These are phyloP conservation scores for Anodontia alba DNA, from an alignment of 2,888 invertebrate species.

Conservation along the genomic window DNA sequence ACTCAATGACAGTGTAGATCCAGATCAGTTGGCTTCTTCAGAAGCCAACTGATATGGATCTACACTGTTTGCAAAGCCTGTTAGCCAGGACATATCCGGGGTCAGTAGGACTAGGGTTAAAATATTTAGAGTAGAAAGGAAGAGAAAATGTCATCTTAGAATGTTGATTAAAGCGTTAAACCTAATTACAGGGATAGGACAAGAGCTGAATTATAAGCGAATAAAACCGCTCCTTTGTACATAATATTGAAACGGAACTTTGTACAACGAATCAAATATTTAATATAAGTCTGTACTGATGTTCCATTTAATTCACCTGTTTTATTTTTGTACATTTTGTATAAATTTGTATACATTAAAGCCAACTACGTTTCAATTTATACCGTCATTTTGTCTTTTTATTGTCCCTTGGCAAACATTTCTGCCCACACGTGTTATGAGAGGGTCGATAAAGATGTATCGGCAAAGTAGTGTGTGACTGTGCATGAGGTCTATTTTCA, in stretches of 20 bases:
- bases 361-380: conserved; percentile 34
- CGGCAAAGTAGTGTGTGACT: too few species aligned
- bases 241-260: conserved; percentile 21
- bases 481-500: too few species aligned
- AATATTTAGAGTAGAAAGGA: neutral
- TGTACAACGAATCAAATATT: conserved; percentile 36
- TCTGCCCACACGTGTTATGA: conserved; percentile 20
- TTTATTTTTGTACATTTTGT: conserved; percentile 54
- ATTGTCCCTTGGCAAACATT: conserved; percentile 48
- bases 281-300: conserved; percentile 34
- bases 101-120: too few species aligned
- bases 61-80: neutral
- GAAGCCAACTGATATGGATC: neutral
- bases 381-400: conserved; percentile 28
- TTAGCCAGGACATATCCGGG: too few species aligned
- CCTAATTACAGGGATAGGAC: conserved; percentile 8
- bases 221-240: conserved; percentile 2
- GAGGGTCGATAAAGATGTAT: neutral
- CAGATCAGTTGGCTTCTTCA: too few species aligned
- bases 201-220: neutral
- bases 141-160: neutral
- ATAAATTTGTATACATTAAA: conserved; percentile 54
- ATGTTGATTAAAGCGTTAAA: conserved; percentile 12
- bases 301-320: conserved; percentile 43
- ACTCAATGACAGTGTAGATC: too few species aligned